A percentile compares a stretch with the other conserved stretches of the same genome.
Evolutionary conservation across 2,888 invertebrate genomes (phyloP).

Genomic region (Drosophila nr. perissopoda): DNA sequence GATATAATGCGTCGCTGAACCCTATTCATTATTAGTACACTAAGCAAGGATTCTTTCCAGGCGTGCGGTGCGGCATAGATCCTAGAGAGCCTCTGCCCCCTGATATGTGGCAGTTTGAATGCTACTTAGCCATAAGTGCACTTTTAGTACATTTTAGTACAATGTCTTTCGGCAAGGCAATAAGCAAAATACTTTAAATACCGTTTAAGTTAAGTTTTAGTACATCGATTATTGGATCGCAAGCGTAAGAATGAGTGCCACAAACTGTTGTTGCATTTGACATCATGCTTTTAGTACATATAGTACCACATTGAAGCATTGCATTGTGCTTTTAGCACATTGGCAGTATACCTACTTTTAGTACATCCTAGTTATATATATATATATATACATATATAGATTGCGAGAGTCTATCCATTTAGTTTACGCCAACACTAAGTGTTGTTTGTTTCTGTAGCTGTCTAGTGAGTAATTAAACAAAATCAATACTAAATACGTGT

Average conservation of each 20-base stretch:
- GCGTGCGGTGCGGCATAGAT: conserved; percentile 8
- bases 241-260: conserved; percentile 36
- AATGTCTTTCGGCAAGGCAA: conserved; percentile 68
- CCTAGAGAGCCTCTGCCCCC: not conserved
- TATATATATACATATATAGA: conserved; percentile 4
- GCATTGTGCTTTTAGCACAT: conserved; percentile 40
- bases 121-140: conserved; percentile 64
- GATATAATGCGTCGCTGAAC: conserved; percentile 94
- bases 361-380: conserved; percentile 36
- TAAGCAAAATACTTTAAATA: conserved; percentile 45
- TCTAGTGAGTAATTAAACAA: conserved; percentile 33
- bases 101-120: conserved; percentile 19
- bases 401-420: conserved; percentile 58
- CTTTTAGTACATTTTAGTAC: conserved; percentile 78
- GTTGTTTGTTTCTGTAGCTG: conserved; percentile 58
- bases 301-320: conserved; percentile 5
- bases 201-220: conserved; percentile 22
- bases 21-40: conserved; percentile 37
- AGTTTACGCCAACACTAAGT: conserved; percentile 67
- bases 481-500: conserved; percentile 35
- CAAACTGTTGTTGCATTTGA: conserved; percentile 61
- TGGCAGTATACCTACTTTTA: conserved; percentile 14
- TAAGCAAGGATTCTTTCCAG: conserved; percentile 15
- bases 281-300: conserved; percentile 42
- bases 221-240: conserved; percentile 13